Base-by-base conservation (phyloP, 2,888 invertebrate species). In the Ophion ventricosus region DNA sequence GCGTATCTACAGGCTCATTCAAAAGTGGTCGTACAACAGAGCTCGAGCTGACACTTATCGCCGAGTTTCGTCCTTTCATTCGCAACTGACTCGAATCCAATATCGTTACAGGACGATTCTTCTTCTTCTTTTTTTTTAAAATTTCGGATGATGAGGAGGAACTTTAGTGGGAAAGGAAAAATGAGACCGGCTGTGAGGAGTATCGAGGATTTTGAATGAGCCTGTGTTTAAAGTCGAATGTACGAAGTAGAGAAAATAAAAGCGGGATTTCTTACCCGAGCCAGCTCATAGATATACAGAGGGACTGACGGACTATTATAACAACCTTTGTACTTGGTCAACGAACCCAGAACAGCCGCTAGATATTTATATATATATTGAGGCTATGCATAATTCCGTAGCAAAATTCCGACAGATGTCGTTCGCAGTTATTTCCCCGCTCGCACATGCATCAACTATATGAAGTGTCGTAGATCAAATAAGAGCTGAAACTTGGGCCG, bases 291-390 rank as follows among this genome's bases (percentile, higher is more conserved):
- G 75, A 81, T 70, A 70, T 57, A 64, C 54, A 54, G 23, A 54
- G 23, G 29, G 78, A 77, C 43, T 69, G 77, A 69, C 23, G 63
- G 49, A 70, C 70, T 64, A 77, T 74, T 80, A 63, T 76, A 79
- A 54, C 66, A 81, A 84, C 80, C 77, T 80, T 84, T 80, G 83
- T 80, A 83, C 63, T 80, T 83, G 83, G 83, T 83, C 83, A 77
- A 74, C 73, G 77, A 80, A 84, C 77, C 74, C 73, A 56, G 66
- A 35, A n/a, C 69, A 67, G 61, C 77, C 26, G 29, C 20, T 61
- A 20, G 49, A 66, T 49, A 76, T 56, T 54, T n/a, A 54, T 56
- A 49, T 43, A 75, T 20, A 35, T n/a, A 25, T 57, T n/a, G n/a
- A n/a, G n/a, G n/a, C n/a, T n/a, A n/a, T n/a, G n/a, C n/a, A n/a